Evolutionary conservation across 1,140 invertebrate species (phyloP), one percentile per base, ranked within the genome.

Genomic region (Belonocnema kinseyi): DNA sequence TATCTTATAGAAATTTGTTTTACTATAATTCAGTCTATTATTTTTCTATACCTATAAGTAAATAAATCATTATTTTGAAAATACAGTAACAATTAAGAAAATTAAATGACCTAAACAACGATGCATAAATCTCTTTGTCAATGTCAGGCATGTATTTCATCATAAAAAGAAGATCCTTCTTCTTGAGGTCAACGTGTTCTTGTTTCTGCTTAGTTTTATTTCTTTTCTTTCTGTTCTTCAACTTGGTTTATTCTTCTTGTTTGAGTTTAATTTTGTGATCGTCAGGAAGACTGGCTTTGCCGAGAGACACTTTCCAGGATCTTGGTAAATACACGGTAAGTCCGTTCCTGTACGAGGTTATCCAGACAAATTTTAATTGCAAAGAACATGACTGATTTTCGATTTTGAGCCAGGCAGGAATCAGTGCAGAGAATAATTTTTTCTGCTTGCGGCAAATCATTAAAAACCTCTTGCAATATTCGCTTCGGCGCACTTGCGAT

Each of bases 131-230:
- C 4, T 54, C 13, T 54, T 54, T 54, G 52, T 54, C 52, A n/a
- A 54, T n/a, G 13, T 54, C 52, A 4, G 52, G 52, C 52, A 54
- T 54, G 52, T 54, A 54, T n/a, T 54, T 54, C n/a, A 54, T 16
- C 52, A 54, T 54, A 8, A n/a, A 54, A 54, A 54, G 52, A 54
- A 54, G 13, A 54, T 54, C 52, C n/a, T 54, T 54, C n/a, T n/a
- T 54, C n/a, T 10, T 11, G 52, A 54, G 13, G 12, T 16, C 10
- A 54, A 54, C n/a, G n/a, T n/a, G n/a, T 54, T 14, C n/a, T n/a
- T 13, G 13, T 54, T 54, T 11, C 52, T 54, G 52, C 16, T 54
- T 54, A 4, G 12, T 54, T 14, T 54, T 54, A 16, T 54, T 54
- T 54, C 4, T 11, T 16, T 54, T n/a, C 52, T 54, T 54, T n/a